These are phyloP conservation scores for Columba janthina DNA, from an alignment of 2,113 vertebrate species.

Conservation along the genomic window DNA sequence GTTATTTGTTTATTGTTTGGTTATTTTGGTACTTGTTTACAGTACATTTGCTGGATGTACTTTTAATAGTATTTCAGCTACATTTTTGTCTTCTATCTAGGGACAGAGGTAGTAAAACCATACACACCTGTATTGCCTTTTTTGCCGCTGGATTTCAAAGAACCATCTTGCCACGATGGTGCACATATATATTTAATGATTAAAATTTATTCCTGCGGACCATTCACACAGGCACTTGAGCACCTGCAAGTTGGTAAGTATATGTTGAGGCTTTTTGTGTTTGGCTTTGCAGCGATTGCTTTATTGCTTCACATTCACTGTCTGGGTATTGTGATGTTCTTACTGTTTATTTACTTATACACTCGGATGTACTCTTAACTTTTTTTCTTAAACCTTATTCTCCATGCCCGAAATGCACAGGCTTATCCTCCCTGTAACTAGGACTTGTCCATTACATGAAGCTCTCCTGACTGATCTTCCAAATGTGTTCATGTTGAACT, in stretches of 20 bases:
- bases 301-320: neutral
- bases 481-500: neutral
- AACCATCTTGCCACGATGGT: constrained; percentile 33
- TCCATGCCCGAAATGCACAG: neutral
- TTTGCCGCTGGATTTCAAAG: constrained; percentile 72
- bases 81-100: constrained; percentile 67
- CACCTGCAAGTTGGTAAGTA: constrained; percentile 82
- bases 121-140: constrained; percentile 87
- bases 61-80: neutral
- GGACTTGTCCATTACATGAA: neutral
- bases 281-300: neutral
- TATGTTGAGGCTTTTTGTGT: neutral
- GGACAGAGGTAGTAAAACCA: constrained; percentile 87
- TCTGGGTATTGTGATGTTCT: neutral
- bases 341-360: neutral
- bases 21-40: neutral
- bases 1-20: neutral
- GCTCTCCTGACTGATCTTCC: neutral
- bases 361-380: fast-evolving
- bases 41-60: neutral
- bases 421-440: neutral
- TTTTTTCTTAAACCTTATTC: neutral
- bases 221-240: constrained; percentile 85
- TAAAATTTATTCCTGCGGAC: constrained; percentile 89
- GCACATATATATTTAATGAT: constrained; percentile 89